phyloP scores from a whole-genome alignment of 2,888 invertebrate genomes.

The Xestia ashworthii region DNA sequence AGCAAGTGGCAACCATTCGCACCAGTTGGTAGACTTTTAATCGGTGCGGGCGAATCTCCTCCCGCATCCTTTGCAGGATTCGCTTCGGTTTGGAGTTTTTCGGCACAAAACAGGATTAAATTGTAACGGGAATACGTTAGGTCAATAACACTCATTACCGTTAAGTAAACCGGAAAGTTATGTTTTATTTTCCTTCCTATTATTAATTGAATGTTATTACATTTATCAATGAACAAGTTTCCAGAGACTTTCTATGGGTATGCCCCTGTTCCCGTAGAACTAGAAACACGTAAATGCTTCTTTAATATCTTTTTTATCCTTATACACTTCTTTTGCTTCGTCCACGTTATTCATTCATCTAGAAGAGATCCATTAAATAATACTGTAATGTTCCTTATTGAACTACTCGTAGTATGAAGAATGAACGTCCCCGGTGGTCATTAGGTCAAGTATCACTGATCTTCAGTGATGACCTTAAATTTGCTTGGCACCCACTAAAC shows the following conservation, averaged over 20 bases:
- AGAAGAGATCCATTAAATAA: not conserved
- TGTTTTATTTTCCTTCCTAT: constrained; percentile 6
- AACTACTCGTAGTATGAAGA: not conserved
- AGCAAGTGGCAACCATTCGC: too few species aligned
- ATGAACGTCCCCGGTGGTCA: not conserved
- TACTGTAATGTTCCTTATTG: not conserved
- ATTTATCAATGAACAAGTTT: constrained; percentile 8
- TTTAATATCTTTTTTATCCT: not conserved
- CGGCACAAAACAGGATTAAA: not conserved
- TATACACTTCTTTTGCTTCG: not conserved
- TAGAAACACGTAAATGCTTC: not conserved
- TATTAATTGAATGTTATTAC: not conserved
- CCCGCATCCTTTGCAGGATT: not conserved
- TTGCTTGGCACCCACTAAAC: too few species aligned
- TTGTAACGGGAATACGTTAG: not conserved
- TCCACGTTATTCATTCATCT: not conserved
- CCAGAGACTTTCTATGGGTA: constrained; percentile 1
- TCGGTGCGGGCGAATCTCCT: not conserved
- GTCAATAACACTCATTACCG: constrained; percentile 19
- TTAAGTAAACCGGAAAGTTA: not conserved
- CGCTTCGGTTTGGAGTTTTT: not conserved
- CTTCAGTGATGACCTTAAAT: not conserved
- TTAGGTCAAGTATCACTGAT: not conserved
- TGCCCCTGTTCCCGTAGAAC: not conserved
- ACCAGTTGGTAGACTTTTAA: not conserved